Conservation (phyloP, 23 tunicate genomes). For the Aplidium turbinatum region DNA sequence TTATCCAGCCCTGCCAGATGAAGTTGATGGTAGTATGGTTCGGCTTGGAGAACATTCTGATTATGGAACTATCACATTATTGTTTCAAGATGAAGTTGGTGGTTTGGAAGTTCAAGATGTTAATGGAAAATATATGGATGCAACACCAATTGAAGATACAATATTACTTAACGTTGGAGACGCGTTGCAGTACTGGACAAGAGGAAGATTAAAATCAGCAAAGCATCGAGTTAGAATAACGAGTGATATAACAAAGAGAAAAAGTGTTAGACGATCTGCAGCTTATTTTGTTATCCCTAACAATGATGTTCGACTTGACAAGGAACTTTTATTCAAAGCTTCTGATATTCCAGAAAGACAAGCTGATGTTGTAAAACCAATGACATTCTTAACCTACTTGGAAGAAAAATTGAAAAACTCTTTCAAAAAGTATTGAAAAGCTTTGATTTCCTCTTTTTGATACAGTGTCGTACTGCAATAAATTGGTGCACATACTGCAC, state of each 20-base stretch:
- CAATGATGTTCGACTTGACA: constrained; percentile 35
- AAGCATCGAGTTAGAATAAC: constrained; percentile 6
- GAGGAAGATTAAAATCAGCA: constrained; percentile 41
- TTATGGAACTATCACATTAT: constrained; percentile 58
- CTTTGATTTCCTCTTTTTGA: no score
- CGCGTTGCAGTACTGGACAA: constrained; percentile 43
- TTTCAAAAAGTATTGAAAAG: no score
- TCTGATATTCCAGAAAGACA: no score
- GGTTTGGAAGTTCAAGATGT: constrained; percentile 44
- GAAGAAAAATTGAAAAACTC: constrained; percentile 10
- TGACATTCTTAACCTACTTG: constrained; percentile 5
- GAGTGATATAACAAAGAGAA: background rate
- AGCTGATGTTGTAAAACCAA: background rate
- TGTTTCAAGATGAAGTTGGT: constrained; percentile 60
- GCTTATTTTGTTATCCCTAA: constrained; percentile 45
- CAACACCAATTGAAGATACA: constrained; percentile 44
- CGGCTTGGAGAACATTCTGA: constrained; percentile 62
- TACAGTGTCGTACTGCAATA: no score
- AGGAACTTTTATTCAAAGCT: no score
- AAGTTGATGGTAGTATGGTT: background rate
- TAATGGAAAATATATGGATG: constrained; percentile 37
- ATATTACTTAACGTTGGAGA: constrained; percentile 52
- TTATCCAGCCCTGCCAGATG: constrained; percentile 49
- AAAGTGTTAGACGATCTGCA: constrained; percentile 24
- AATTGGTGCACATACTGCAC: no score